A percentile compares a stretch with the other conserved stretches of the same genome.
phyloP scores from a whole-genome alignment of 2,888 invertebrate genomes.

The Diplolepis rosae region DNA sequence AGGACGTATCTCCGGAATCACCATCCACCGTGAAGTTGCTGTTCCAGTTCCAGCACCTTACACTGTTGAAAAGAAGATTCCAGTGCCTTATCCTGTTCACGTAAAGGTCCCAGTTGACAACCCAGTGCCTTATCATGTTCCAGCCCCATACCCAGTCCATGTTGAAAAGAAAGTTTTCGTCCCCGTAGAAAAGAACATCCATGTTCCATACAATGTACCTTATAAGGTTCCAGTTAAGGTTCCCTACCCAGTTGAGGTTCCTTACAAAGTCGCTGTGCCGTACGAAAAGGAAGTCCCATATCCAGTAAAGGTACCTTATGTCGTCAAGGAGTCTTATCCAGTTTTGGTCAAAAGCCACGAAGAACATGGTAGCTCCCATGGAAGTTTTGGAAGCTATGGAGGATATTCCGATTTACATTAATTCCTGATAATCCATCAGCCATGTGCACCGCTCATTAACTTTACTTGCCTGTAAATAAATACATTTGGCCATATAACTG shows the following conservation, averaged over 20 bases:
- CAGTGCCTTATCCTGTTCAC: conserved; percentile 63
- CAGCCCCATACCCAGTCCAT: conserved; percentile 59
- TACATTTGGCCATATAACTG: conserved; percentile 7
- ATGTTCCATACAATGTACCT: conserved; percentile 61
- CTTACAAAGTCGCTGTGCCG: conserved; percentile 56
- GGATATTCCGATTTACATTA: not conserved
- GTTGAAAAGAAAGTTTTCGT: conserved; percentile 60
- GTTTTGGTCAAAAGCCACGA: conserved; percentile 55
- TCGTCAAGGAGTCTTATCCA: conserved; percentile 60
- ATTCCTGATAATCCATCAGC: conserved; percentile 1
- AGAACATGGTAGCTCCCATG: conserved; percentile 4
- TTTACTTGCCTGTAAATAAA: conserved; percentile 25
- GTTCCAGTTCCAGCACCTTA: conserved; percentile 67
- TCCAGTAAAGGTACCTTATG: conserved; percentile 56
- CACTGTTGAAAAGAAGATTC: conserved; percentile 62
- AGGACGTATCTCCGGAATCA: conserved; percentile 64
- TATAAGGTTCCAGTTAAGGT: conserved; percentile 61
- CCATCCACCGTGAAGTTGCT: conserved; percentile 65
- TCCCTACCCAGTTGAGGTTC: conserved; percentile 61
- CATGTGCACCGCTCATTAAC: not conserved
- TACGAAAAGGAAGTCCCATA: conserved; percentile 59
- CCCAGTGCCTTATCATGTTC: conserved; percentile 59
- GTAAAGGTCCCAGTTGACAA: conserved; percentile 65
- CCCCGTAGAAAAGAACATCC: conserved; percentile 62
- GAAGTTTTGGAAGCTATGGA: conserved; percentile 31